Evolutionary conservation across 2,797 vertebrate genomes (phyloP), one percentile per base, ranked within the genome.

Genomic region (Gambusia yucatana): DNA sequence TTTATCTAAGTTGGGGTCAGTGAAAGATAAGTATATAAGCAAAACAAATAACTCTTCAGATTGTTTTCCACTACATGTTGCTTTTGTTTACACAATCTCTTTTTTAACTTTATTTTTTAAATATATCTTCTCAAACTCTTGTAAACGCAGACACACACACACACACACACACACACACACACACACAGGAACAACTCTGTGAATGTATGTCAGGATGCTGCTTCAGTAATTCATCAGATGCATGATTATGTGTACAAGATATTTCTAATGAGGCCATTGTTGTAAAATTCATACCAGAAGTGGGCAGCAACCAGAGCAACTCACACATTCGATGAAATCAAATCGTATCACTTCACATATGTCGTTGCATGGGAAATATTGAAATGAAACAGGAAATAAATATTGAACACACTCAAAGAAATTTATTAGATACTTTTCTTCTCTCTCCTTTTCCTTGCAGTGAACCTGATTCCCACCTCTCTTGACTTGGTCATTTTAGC

Each of bases 401-500:
- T 63, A 17, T 33, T 63, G 16, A 63, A 63, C 30, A 17, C 30
- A 61, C 2, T 33, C 6, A 61, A 17, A 61, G 3, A 33, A 11
- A 61, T 59, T 30, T 0, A 59, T 33, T 7, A 61, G 2, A 33
- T 63, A 17, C 30, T 17, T 17, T 20, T 17, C 59, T 2, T 76
- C 28, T 61, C 17, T 65, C 33, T 28, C 16, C 9, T 5, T 69
- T 28, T 73, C n/a, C 22, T 30, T 8, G 0, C 90, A 98, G 97
- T 98, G 89, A 97, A 98, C 88, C 94, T 98, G 84, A 97, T 97
- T 79, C 97, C 97, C 0, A 94, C 94, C 55, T 95, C 93, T 13
- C 89, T 44, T 57, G n/a, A 57, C 3, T 57, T n/a, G 55, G 10
- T 7, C 55, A 28, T 57, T n/a, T 13, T 57, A 57, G n/a, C n/a